Evolutionary conservation across 2,113 vertebrate species (phyloP).

Genomic region (Benitochromis conjunctus): DNA sequence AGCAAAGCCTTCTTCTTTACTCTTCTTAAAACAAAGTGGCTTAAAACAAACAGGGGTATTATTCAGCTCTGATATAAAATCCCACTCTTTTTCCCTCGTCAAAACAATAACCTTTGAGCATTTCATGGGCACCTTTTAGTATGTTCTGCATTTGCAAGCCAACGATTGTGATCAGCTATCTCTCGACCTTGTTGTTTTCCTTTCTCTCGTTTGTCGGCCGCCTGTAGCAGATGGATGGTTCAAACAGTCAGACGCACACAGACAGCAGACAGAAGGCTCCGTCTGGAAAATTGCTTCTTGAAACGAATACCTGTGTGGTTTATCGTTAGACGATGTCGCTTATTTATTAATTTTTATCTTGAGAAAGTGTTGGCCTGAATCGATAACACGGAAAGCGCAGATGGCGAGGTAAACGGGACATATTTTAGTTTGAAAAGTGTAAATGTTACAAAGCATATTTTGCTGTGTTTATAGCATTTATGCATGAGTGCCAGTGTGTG

Average conservation of each 20-base stretch:
- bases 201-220: not conserved
- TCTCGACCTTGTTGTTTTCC: slow-evolving; percentile 1
- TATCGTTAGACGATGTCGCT: not conserved
- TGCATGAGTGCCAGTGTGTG: not conserved
- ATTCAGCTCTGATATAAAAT: not conserved
- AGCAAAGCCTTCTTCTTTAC: not conserved
- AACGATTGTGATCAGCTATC: slow-evolving; percentile 4
- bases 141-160: not conserved
- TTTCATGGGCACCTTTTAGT: not conserved
- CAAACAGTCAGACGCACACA: slow-evolving; percentile 27
- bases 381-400: not conserved
- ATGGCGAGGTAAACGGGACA: not conserved
- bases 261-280: slow-evolving; percentile 28
- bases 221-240: slow-evolving; percentile 44
- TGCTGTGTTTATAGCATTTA: not conserved
- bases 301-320: slow-evolving; percentile 10
- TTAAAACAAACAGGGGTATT: too few relatives aligned
- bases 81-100: not conserved
- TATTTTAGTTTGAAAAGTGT: not conserved
- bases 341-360: not conserved
- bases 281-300: slow-evolving; percentile 41
- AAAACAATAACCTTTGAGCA: not conserved
- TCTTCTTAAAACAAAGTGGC: not conserved
- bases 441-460: not conserved
- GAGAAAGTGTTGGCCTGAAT: not conserved